These are phyloP conservation scores for Seladonia tumulorum DNA, from an alignment of 2,888 invertebrate genomes.

Conservation along the genomic window DNA sequence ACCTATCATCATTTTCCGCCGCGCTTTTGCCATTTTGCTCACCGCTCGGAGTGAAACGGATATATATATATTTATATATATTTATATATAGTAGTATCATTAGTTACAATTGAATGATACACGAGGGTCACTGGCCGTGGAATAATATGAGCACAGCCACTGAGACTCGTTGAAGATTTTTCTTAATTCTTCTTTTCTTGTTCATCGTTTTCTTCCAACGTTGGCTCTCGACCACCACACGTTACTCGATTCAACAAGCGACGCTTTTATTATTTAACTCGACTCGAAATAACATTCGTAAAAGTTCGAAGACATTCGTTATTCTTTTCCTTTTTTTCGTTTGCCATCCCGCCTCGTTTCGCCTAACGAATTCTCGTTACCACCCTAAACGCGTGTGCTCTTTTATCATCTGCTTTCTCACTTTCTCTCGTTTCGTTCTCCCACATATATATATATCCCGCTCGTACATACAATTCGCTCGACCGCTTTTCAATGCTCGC, in stretches of 20 bases:
- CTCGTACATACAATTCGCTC: constrained; percentile 33
- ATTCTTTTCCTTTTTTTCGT: constrained; percentile 60
- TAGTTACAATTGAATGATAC: constrained; percentile 70
- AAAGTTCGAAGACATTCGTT: constrained; percentile 72
- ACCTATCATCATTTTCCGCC: constrained; percentile 17
- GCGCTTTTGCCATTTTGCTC: constrained; percentile 52
- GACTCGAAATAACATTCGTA: constrained; percentile 64
- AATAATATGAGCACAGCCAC: constrained; percentile 57
- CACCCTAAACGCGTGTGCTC: constrained; percentile 58
- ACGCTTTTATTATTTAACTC: constrained; percentile 62
- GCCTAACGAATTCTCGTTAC: constrained; percentile 28
- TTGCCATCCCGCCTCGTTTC: constrained; percentile 74
- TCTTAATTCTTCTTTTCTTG: constrained; percentile 7
- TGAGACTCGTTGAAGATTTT: constrained; percentile 33
- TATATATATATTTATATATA: constrained; percentile 28
- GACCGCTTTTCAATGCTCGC: not conserved
- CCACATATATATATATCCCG: constrained; percentile 13
- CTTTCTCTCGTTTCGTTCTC: not conserved
- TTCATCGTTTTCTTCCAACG: not conserved
- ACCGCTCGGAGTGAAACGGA: constrained; percentile 62
- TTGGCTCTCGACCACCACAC: constrained; percentile 26
- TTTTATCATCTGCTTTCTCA: not conserved
- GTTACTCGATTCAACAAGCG: constrained; percentile 62
- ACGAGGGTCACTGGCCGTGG: constrained; percentile 69
- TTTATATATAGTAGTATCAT: constrained; percentile 67